Conservation (phyloP, 2,888 invertebrate genomes). For the Chloroclysta siterata region DNA sequence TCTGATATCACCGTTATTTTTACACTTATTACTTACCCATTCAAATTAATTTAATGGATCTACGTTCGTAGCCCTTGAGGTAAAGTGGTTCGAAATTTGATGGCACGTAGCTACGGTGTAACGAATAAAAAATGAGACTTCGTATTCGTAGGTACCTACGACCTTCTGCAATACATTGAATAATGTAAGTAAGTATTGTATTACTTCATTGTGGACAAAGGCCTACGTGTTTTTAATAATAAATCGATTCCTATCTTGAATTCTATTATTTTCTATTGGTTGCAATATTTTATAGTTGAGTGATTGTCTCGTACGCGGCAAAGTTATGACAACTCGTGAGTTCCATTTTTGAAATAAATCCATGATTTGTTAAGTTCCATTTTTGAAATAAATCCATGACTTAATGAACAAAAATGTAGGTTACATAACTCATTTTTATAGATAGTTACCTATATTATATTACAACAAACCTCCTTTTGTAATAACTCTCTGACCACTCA, state of each 20-base stretch:
- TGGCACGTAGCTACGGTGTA: slow-evolving; percentile 1
- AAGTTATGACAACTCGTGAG: not conserved
- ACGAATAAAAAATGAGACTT: slow-evolving; percentile 28
- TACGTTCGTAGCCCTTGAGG: not conserved
- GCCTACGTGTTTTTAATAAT: slow-evolving; percentile 35
- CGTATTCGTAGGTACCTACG: slow-evolving; percentile 30
- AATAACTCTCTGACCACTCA: not conserved
- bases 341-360: not conserved
- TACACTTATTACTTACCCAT: not conserved
- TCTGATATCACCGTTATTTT: not conserved
- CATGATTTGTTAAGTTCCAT: not conserved
- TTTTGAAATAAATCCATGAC: not conserved
- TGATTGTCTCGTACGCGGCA: not conserved
- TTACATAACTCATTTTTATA: too few relatives aligned
- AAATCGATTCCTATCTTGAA: slow-evolving; percentile 21
- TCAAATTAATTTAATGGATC: not conserved
- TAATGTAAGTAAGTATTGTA: slow-evolving; percentile 44
- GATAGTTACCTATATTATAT: not conserved
- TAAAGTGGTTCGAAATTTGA: not conserved
- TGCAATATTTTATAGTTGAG: not conserved
- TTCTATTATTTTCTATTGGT: slow-evolving; percentile 2
- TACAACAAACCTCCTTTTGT: not conserved
- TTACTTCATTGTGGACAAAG: slow-evolving; percentile 51
- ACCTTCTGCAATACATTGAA: slow-evolving; percentile 54
- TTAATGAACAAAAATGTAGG: too few relatives aligned